These are phyloP conservation scores for Acronicta leporina DNA, from an alignment of 2,888 invertebrate species.

Conservation along the genomic window DNA sequence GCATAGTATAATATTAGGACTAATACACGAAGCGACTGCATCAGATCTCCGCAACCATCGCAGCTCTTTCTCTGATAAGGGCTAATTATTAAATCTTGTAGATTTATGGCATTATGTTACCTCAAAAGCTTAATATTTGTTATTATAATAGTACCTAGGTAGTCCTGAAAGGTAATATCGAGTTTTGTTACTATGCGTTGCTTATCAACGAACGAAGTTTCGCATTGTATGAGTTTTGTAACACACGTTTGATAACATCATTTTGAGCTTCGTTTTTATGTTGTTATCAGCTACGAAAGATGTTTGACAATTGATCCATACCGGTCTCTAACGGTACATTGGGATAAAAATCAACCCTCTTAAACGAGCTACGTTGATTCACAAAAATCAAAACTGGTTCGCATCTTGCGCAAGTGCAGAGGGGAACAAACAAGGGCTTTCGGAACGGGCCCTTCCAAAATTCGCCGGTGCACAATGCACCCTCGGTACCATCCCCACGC, in stretches of 20 bases:
- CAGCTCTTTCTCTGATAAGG: too few relatives aligned
- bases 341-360: constrained; percentile 75
- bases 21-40: too few relatives aligned
- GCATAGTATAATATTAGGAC: too few relatives aligned
- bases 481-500: constrained; percentile 89
- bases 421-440: constrained; percentile 85
- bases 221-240: constrained; percentile 17
- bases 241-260: constrained; percentile 51
- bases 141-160: too few relatives aligned
- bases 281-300: constrained; percentile 44
- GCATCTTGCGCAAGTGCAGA: constrained; percentile 88
- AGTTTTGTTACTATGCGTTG: neutral
- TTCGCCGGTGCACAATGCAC: constrained; percentile 89
- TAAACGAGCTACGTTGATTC: constrained; percentile 76
- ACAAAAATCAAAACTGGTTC: constrained; percentile 88
- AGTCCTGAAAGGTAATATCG: too few relatives aligned
- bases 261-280: constrained; percentile 38
- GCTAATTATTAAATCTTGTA: too few relatives aligned
- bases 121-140: too few relatives aligned
- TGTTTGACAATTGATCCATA: constrained; percentile 56
- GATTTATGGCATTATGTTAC: too few relatives aligned
- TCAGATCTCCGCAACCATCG: too few relatives aligned
- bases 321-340: constrained; percentile 68
- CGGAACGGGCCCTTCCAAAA: constrained; percentile 86
- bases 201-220: neutral